Conservation (phyloP, 2,797 vertebrate species). For the Leptatherina wallacei region DNA sequence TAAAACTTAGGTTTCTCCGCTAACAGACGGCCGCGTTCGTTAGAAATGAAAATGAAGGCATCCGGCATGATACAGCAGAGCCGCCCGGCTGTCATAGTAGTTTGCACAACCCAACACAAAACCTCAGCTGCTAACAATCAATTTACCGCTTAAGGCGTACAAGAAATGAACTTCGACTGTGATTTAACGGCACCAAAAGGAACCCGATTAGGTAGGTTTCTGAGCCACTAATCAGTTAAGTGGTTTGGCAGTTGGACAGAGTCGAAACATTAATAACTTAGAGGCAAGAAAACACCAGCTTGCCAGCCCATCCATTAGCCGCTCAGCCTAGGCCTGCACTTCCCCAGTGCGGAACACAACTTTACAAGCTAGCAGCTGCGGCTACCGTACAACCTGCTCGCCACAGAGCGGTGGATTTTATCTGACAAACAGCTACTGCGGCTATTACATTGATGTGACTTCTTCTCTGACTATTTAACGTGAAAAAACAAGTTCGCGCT, state of each 20-base stretch:
- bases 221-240: constrained; percentile 59
- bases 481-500: neutral
- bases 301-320: constrained; percentile 48
- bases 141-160: neutral
- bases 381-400: constrained; percentile 48
- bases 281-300: constrained; percentile 61
- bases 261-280: constrained; percentile 74
- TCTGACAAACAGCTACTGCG: constrained; percentile 38
- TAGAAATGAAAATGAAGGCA: constrained; percentile 54
- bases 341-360: constrained; percentile 73
- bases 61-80: constrained; percentile 71
- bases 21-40: neutral
- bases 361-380: constrained; percentile 70
- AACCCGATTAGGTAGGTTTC: constrained; percentile 13
- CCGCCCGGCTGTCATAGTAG: constrained; percentile 26
- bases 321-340: constrained; percentile 67
- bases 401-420: constrained; percentile 16
- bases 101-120: constrained; percentile 5
- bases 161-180: neutral
- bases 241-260: constrained; percentile 55
- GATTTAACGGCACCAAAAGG: constrained; percentile 1
- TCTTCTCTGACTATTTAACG: neutral
- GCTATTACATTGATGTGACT: rapidly evolving
- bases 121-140: constrained; percentile 7
- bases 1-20: neutral